These are phyloP conservation scores for Crossocerus cetratus DNA, from an alignment of 2,888 invertebrate genomes.

Conservation along the genomic window DNA sequence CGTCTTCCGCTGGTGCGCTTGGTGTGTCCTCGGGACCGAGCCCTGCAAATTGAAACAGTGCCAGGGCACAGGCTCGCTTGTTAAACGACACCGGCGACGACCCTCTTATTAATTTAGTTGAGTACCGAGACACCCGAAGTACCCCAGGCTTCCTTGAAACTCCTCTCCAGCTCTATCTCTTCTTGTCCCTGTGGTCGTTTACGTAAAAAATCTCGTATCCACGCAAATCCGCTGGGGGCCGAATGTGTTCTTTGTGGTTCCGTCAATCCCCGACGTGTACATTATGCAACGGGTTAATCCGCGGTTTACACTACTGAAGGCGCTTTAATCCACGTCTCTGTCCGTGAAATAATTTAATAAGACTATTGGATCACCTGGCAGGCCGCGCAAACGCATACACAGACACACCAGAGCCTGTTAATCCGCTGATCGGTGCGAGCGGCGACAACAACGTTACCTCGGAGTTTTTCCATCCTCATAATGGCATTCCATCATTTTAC, in stretches of 20 bases:
- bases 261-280: background rate
- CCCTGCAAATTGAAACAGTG: slow-evolving; percentile 3
- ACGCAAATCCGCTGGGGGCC: background rate
- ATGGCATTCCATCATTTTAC: too few relatives aligned
- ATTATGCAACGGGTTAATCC: background rate
- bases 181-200: background rate
- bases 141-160: background rate
- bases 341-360: background rate
- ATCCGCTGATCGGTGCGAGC: too few relatives aligned
- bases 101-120: slow-evolving; percentile 1
- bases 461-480: too few relatives aligned
- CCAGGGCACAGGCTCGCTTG: background rate
- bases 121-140: background rate
- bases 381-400: too few relatives aligned
- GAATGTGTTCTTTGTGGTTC: background rate
- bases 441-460: too few relatives aligned
- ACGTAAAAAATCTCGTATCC: background rate
- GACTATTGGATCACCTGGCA: too few relatives aligned
- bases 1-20: background rate
- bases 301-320: background rate
- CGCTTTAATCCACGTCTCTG: background rate
- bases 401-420: too few relatives aligned
- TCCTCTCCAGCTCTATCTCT: background rate
- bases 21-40: background rate
- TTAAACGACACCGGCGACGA: slow-evolving; percentile 5